A percentile compares a stretch with the other conserved stretches of the same genome.
Evolutionary conservation across 2,888 invertebrate genomes (phyloP).

Genomic region (Drosophila putrida): DNA sequence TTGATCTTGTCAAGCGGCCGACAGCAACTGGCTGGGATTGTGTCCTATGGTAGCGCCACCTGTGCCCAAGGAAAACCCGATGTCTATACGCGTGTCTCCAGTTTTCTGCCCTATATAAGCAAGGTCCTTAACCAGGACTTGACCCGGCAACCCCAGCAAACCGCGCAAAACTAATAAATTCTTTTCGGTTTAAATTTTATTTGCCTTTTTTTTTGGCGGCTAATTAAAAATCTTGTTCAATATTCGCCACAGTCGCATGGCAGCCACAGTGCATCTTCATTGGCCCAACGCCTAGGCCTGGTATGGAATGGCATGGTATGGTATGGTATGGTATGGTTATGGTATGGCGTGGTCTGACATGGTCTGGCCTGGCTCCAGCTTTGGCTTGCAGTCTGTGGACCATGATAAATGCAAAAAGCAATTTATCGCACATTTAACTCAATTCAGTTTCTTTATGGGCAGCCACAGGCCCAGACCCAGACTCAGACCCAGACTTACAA

Average conservation of each 20-base stretch:
- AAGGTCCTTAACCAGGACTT: constrained; percentile 73
- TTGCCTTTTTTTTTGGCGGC: constrained; percentile 55
- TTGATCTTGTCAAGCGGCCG: constrained; percentile 71
- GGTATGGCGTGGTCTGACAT: constrained; percentile 9
- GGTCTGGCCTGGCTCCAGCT: constrained; percentile 24
- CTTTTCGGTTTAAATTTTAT: constrained; percentile 7
- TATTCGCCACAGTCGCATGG: constrained; percentile 70
- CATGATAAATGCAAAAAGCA: constrained; percentile 82
- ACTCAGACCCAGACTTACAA: background rate
- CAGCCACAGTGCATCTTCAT: constrained; percentile 47
- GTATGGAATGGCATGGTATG: constrained; percentile 10
- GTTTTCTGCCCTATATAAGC: constrained; percentile 80
- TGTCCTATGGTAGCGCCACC: constrained; percentile 83
- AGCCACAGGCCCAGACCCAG: constrained; percentile 28
- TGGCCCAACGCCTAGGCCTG: constrained; percentile 27
- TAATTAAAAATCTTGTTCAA: constrained; percentile 81
- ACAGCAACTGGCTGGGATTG: constrained; percentile 81
- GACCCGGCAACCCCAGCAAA: constrained; percentile 41
- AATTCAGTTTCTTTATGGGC: constrained; percentile 78
- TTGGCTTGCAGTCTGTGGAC: constrained; percentile 47
- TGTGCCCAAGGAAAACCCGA: constrained; percentile 84
- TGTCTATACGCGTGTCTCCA: constrained; percentile 84
- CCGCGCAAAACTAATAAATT: constrained; percentile 40
- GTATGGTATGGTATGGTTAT: constrained; percentile 22
- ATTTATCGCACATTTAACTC: constrained; percentile 83